phyloP scores from a whole-genome alignment of 2,888 invertebrate species.

The Bombyx huttoni region DNA sequence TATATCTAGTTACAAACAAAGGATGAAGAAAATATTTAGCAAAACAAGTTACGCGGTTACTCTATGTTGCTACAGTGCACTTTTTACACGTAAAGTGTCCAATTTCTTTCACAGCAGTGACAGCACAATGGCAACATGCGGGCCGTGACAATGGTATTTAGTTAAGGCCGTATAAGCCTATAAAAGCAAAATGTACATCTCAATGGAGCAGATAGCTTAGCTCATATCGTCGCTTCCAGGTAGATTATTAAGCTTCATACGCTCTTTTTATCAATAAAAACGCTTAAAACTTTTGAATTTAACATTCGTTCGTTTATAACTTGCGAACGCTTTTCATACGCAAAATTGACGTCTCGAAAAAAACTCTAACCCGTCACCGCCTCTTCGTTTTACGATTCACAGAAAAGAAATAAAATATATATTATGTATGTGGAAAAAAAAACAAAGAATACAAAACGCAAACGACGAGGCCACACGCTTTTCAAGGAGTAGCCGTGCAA shows the following conservation, averaged over 20 bases:
- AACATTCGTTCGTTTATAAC: neutral
- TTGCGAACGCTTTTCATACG: conserved; percentile 57
- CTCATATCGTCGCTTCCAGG: neutral
- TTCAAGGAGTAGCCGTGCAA: conserved; percentile 43
- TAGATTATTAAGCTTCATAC: neutral
- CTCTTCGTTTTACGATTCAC: conserved; percentile 69
- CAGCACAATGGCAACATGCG: conserved; percentile 36
- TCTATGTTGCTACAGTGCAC: conserved; percentile 32
- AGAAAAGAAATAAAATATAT: conserved; percentile 66
- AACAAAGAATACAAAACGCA: conserved; percentile 64
- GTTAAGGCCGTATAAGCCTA: conserved; percentile 10
- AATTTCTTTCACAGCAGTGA: conserved; percentile 48
- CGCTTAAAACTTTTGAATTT: neutral
- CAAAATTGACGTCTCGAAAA: conserved; percentile 52
- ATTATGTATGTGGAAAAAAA: conserved; percentile 20
- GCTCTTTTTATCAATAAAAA: neutral
- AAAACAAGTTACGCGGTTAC: conserved; percentile 45
- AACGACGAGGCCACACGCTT: conserved; percentile 68
- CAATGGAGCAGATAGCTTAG: conserved; percentile 19
- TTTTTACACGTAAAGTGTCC: conserved; percentile 34
- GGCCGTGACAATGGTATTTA: conserved; percentile 37
- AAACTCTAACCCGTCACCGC: conserved; percentile 68
- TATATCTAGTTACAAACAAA: conserved; percentile 21
- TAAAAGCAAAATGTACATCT: conserved; percentile 17
- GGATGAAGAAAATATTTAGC: conserved; percentile 22